Evolutionary conservation across 1,140 invertebrate genomes (phyloP).

Genomic region (Caenorhabditis briggsae): DNA sequence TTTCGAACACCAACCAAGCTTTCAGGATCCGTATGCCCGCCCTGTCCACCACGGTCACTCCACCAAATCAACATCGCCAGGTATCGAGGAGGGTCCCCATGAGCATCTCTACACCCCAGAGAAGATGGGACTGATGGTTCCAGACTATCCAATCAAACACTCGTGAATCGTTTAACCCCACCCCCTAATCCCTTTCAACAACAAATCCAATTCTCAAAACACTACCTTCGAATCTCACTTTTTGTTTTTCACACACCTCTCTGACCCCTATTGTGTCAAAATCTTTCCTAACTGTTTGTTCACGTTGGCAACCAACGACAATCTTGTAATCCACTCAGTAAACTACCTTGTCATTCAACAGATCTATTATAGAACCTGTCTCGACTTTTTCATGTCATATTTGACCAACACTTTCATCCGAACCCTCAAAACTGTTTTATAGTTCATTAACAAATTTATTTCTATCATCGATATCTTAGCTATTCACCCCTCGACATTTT

Average conservation of each 20-base stretch:
- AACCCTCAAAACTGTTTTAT: too few species aligned
- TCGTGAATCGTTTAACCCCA: background rate
- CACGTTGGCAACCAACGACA: background rate
- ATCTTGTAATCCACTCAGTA: conserved; percentile 8
- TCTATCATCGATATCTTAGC: background rate
- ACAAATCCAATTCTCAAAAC: conserved; percentile 33
- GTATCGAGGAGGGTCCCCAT: conserved; percentile 35
- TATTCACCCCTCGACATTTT: conserved; percentile 4
- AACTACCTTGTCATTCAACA: conserved; percentile 18
- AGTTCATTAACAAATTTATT: background rate
- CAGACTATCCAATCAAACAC: conserved; percentile 53
- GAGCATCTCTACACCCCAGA: conserved; percentile 60
- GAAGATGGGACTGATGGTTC: conserved; percentile 50
- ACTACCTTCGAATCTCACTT: conserved; percentile 19
- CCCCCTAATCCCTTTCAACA: conserved; percentile 2
- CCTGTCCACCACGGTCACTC: conserved; percentile 25
- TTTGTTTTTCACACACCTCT: too few species aligned
- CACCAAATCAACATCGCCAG: conserved; percentile 54
- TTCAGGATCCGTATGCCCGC: conserved; percentile 8
- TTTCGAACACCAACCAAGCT: background rate
- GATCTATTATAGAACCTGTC: background rate
- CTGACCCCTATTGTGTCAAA: background rate
- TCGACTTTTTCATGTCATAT: conserved; percentile 22
- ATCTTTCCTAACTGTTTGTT: background rate
- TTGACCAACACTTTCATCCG: conserved; percentile 14